Base-by-base conservation (phyloP, 2,888 invertebrate species). In the Eremobia ochroleuca region DNA sequence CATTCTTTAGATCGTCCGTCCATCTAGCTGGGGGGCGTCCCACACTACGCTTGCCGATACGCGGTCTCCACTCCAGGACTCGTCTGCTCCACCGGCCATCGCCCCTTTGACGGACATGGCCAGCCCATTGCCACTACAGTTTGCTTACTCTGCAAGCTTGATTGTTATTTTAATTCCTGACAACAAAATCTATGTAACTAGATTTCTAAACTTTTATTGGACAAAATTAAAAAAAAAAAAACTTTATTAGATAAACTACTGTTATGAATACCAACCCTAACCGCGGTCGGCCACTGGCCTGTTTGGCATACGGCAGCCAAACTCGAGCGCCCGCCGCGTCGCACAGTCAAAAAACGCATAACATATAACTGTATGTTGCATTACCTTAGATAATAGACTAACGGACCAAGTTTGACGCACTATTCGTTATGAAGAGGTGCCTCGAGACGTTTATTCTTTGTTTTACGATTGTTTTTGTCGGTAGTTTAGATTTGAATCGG, bases 331-430 rank as follows among this genome's bases (percentile, higher is more conserved):
- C 52, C 76, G 86, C 66, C 73, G 78, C 67, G 72, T 43, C 70
- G 79, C 77, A 71, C 88, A 87, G 87, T 88, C 87, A 87, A 87
- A 87, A 88, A 88, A 87, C 87, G 83, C 87, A 87, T 87, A 85
- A 85, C 65, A 65, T 66, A 58, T 87, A 88, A 85, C 87, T 87
- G 87, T 88, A 76, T 74, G 66, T 59, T 81, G 72, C 77, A 78
- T 81, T 88, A 80, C 68, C 71, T 85, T 71, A 75, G 76, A 84
- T 86, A 80, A 84, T 89, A 87, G 79, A 67, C n/a, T 83, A 79
- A 83, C 79, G 78, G 71, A 52, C 69, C 52, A 25, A 15, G 67
- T 83, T 85, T 82, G 83, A 83, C 71, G 77, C 31, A 71, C 72
- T 75, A 73, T 81, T 82, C 76, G 73, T 76, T 77, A 82, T 70